A percentile compares a stretch with the other conserved stretches of the same genome.
These are phyloP conservation scores for Phragmatobia fuliginosa DNA, from an alignment of 2,888 invertebrate species.

Conservation along the genomic window DNA sequence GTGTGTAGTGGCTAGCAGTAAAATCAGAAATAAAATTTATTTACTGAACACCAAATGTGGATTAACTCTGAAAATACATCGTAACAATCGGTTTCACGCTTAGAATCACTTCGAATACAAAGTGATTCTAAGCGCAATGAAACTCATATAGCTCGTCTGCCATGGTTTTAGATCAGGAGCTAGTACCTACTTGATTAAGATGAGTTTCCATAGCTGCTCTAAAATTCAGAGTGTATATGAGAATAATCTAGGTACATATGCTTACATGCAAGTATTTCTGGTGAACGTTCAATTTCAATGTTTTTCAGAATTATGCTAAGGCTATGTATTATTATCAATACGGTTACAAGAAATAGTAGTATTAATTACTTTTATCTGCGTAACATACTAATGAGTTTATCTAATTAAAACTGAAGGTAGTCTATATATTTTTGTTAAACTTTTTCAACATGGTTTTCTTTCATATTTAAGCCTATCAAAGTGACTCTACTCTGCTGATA, in stretches of 20 bases:
- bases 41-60: slow-evolving; percentile 39
- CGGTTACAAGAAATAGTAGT: too few relatives aligned
- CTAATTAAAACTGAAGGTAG: too few relatives aligned
- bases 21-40: slow-evolving; percentile 17
- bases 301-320: background rate
- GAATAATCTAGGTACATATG: background rate
- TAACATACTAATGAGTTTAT: too few relatives aligned
- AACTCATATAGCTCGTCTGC: slow-evolving; percentile 46
- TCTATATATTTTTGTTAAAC: too few relatives aligned
- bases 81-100: slow-evolving; percentile 62
- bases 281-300: background rate
- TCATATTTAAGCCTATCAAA: too few relatives aligned
- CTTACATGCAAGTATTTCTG: background rate
- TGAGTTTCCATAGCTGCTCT: background rate
- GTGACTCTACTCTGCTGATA: too few relatives aligned
- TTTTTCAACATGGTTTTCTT: too few relatives aligned
- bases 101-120: too few relatives aligned
- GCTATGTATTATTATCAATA: background rate
- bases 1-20: slow-evolving; percentile 3
- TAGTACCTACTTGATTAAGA: background rate
- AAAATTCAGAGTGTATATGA: background rate
- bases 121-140: slow-evolving; percentile 61
- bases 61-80: slow-evolving; percentile 51
- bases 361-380: too few relatives aligned
- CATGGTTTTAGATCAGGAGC: slow-evolving; percentile 40